These are phyloP conservation scores for Cryptocheilus praepositus DNA, from an alignment of 2,888 invertebrate species.

Conservation along the genomic window DNA sequence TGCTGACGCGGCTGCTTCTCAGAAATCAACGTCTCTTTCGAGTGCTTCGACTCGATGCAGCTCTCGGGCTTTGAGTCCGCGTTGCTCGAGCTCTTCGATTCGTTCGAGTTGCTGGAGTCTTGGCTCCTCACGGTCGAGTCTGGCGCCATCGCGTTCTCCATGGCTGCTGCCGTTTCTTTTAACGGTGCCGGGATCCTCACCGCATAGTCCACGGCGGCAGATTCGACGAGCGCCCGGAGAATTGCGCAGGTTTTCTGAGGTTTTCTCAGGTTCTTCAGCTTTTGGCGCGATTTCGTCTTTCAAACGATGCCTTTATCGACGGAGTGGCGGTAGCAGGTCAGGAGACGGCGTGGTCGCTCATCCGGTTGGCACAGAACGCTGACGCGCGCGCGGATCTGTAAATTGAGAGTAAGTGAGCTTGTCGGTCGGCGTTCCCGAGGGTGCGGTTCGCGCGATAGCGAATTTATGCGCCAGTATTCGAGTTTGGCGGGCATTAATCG, in stretches of 20 bases:
- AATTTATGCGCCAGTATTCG: no score
- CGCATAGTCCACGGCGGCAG: no score
- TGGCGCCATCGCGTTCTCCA: slow-evolving; percentile 55
- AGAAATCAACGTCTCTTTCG: slow-evolving; percentile 69
- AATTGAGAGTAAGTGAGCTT: slow-evolving; percentile 43
- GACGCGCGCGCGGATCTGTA: slow-evolving; percentile 56
- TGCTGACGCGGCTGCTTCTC: slow-evolving; percentile 58
- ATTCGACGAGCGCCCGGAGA: neutral
- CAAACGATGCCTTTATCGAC: no score
- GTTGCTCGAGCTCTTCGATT: slow-evolving; percentile 60
- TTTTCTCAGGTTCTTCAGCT: neutral
- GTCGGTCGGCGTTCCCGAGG: no score
- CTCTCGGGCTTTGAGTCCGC: slow-evolving; percentile 67
- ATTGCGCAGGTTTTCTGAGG: neutral
- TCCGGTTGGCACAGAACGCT: slow-evolving; percentile 56
- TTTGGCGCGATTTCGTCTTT: no score
- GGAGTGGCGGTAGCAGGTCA: slow-evolving; percentile 49
- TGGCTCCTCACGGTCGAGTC: slow-evolving; percentile 72
- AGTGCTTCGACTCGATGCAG: slow-evolving; percentile 69
- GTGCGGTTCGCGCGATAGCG: no score
- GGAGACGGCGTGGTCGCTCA: slow-evolving; percentile 53
- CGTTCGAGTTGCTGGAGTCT: slow-evolving; percentile 63
- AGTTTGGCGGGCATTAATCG: no score
- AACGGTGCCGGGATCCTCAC: no score
- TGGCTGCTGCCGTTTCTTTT: slow-evolving; percentile 13